Percentiles rank a stretch among this genome's conserved stretches.
Evolutionary conservation across 2,888 invertebrate genomes (phyloP).

Genomic region (Argyra leucocephala): DNA sequence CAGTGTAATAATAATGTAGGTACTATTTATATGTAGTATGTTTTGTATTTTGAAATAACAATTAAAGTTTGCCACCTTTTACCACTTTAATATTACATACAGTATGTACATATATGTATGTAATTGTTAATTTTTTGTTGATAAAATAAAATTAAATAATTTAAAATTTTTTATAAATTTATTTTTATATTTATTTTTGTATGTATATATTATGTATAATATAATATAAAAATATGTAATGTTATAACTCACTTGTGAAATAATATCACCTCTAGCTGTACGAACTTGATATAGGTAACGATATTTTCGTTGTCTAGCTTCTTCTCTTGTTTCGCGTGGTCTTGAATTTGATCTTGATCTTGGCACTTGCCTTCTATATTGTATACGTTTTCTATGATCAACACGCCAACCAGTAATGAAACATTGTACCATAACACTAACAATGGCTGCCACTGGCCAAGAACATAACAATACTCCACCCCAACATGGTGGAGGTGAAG

Average conservation of each 20-base stretch:
- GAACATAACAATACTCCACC: constrained; percentile 41
- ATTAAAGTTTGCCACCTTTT: background rate
- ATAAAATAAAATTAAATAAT: background rate
- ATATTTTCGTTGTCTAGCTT: constrained; percentile 73
- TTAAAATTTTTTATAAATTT: background rate
- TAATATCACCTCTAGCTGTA: constrained; percentile 81
- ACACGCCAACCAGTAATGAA: constrained; percentile 44
- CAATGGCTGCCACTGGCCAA: constrained; percentile 41
- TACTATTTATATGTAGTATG: background rate
- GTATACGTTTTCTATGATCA: constrained; percentile 40
- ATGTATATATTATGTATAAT: background rate
- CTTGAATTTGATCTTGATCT: constrained; percentile 43
- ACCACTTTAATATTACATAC: background rate
- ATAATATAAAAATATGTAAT: background rate
- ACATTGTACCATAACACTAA: constrained; percentile 43
- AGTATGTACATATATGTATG: background rate
- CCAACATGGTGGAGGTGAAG: constrained; percentile 42
- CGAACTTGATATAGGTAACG: constrained; percentile 81
- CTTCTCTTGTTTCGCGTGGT: constrained; percentile 66
- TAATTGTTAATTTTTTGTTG: too few relatives aligned
- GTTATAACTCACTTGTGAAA: constrained; percentile 59
- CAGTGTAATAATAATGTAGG: background rate
- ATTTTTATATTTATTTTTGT: background rate
- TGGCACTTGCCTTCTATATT: constrained; percentile 22
- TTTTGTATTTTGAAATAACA: too few relatives aligned